Percentiles rank a stretch among this genome's conserved stretches.
These are phyloP conservation scores for Melanotus villosus DNA, from an alignment of 2,888 invertebrate genomes.

Conservation along the genomic window DNA sequence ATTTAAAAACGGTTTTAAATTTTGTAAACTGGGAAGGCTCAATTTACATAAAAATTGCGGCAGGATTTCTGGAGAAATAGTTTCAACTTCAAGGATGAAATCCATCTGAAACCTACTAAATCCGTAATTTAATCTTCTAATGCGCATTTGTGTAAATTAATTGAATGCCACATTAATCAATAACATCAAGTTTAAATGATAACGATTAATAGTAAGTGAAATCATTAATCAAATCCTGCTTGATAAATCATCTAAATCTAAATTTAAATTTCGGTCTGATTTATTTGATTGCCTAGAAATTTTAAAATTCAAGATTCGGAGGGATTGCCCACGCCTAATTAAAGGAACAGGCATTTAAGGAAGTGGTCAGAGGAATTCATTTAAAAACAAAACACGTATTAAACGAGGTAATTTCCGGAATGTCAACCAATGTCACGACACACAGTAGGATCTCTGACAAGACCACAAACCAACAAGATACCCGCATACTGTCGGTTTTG, in stretches of 20 bases:
- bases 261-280: too few species aligned
- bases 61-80: too few species aligned
- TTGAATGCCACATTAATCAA: constrained; percentile 14
- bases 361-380: neutral
- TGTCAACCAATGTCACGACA: constrained; percentile 24
- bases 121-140: too few species aligned
- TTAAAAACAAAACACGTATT: constrained; percentile 23
- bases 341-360: neutral
- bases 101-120: too few species aligned
- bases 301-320: too few species aligned
- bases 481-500: constrained; percentile 1
- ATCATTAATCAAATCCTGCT: constrained; percentile 13
- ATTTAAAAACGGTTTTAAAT: too few species aligned
- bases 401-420: constrained; percentile 32
- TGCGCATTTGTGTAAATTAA: constrained; percentile 1
- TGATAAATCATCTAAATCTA: too few species aligned
- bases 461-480: constrained; percentile 8
- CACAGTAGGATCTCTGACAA: constrained; percentile 18
- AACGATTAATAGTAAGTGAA: neutral
- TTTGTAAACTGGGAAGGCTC: too few species aligned
- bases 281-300: too few species aligned
- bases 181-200: constrained; percentile 1
- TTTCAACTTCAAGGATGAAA: too few species aligned
- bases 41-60: too few species aligned
- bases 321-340: neutral